phyloP scores from a whole-genome alignment of 2,113 vertebrate species.

The Dromaius novaehollandiae region DNA sequence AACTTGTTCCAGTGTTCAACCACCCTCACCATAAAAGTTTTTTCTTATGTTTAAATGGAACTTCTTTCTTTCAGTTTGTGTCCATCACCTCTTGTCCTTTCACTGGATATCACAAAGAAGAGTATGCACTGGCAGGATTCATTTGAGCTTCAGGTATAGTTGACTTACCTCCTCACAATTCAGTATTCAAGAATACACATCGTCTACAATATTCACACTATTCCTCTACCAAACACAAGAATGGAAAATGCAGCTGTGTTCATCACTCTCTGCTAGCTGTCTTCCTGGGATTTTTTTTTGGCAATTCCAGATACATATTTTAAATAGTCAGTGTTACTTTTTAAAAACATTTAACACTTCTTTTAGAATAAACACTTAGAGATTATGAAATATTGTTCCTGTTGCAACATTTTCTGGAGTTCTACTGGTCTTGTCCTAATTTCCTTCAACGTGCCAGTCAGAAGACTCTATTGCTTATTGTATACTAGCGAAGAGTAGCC shows the following conservation, averaged over 20 bases:
- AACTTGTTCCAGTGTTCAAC: too few relatives aligned
- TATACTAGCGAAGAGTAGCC: background rate
- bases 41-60: too few relatives aligned
- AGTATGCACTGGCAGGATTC: too few relatives aligned
- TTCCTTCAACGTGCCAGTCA: background rate
- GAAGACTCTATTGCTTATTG: background rate
- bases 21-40: too few relatives aligned
- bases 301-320: background rate
- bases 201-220: background rate
- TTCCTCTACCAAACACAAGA: background rate
- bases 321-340: background rate
- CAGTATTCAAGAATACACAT: background rate
- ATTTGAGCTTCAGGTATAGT: background rate
- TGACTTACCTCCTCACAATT: background rate
- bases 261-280: too few relatives aligned
- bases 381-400: background rate
- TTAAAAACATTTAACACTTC: background rate
- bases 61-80: too few relatives aligned
- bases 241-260: background rate
- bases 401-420: background rate
- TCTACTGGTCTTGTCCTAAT: background rate
- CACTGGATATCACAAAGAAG: too few relatives aligned
- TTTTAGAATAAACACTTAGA: background rate
- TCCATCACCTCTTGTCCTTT: too few relatives aligned
- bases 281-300: background rate